Evolutionary conservation across 1,140 invertebrate species (phyloP), one percentile per base, ranked within the genome.

Genomic region (Micrasema longulum): DNA sequence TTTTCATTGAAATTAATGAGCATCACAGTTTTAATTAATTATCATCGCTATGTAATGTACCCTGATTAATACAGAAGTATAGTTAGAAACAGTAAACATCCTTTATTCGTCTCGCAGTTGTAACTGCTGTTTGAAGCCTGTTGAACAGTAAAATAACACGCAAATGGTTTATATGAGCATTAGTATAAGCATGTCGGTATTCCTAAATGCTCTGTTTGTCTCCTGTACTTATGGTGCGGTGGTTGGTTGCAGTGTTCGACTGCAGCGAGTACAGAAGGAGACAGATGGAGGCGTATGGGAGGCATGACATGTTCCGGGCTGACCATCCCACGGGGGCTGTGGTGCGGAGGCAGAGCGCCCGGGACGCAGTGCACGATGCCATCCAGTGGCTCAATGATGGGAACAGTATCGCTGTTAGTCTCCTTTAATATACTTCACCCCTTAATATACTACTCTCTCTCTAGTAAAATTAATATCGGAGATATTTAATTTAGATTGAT

Each of bases 341-440:
- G 1, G 89, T 96, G 55, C 85, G 94, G 71, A 89, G 89, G 47
- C 89, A 93, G 79, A 94, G 93, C 84, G 92, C 93, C 35, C 81
- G 90, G 72, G 91, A 95, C 80, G 95, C 95, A 0, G 88, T 97
- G 69, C 90, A 93, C 68, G 95, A 97, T 80, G 91, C 94, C 69
- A 88, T 90, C 26, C 82, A 89, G 14, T 96, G 93, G 90, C 86
- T 95, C 1, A 88, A 90, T 71, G 87, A 88, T 18, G 91, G 90
- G 35, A 92, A 92, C 77, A 90, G 92, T 81, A 90, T 95, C 64
- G 93, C 93, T 77, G 93, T 95, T 87, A 89, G 90, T 87, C 2
- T 52, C 48, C 6, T 22, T 52, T n/a, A n/a, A 22, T 3, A 12
- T 31, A 31, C 2, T 31, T 31, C 26, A 4, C n/a, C 20, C 48